Base-by-base conservation (phyloP, 1,140 invertebrate species). In the Ceratoteleas bidentatus region DNA sequence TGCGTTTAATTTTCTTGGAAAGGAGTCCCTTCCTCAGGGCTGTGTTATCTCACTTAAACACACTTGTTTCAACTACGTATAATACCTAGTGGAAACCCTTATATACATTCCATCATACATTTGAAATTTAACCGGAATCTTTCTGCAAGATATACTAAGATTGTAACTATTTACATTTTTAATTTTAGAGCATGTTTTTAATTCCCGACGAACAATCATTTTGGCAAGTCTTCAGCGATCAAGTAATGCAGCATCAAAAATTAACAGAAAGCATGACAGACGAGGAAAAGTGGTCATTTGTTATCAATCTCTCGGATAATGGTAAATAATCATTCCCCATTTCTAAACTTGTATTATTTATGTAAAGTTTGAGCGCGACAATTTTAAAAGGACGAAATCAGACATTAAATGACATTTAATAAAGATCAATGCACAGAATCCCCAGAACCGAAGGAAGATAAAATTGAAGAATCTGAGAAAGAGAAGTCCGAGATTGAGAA, bases 211-310 rank as follows among this genome's bases (percentile, higher is more conserved):
- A 89, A 77, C 85, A 91, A 81, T 84, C 92, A 6, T 95, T 95
- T 80, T 94, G 93, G 92, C 92, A 94, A 49, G 87, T 90, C 5
- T 95, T 94, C 83, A 90, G 88, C 6, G 91, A 93, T 15, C 91
- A 94, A 85, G 89, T 94, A 0, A 85, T 90, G 13, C 87, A 91
- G 33, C 94, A 94, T 81, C 92, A 93, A 77, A 88, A 92, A 47
- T 86, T 92, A 32, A 94, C 93, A 6, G 93, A 93, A 85, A 88
- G 93, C 84, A 91, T 95, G 81, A 86, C 90, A 3, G 91, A 93
- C 15, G 91, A 92, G 58, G 90, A 94, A 79, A 87, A 94, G 33
- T 92, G 92, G 74, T 85, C 90, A 14, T 81, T 94, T 52, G 91
- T 91, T 77, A 89, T 91, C 32, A 92, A 93, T 77, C 89, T 89